Evolutionary conservation across 2,113 vertebrate genomes (phyloP).

Genomic region (Vireo altiloquus): DNA sequence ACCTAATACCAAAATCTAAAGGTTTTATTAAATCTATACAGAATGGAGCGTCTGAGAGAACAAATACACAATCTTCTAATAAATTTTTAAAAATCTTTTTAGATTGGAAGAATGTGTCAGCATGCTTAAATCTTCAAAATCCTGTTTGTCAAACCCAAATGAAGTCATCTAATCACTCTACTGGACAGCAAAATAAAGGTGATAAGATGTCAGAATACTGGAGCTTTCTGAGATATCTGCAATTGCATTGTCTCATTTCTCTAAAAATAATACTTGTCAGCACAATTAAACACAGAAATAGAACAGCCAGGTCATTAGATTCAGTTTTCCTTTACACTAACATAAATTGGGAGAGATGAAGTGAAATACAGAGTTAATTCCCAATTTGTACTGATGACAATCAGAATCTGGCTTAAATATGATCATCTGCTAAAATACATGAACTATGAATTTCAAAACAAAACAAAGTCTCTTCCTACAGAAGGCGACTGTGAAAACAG

Average conservation of each 20-base stretch:
- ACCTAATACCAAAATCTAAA: background rate
- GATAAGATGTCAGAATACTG: background rate
- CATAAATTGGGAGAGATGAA: conserved; percentile 9
- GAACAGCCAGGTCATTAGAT: conserved; percentile 11
- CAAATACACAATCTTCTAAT: background rate
- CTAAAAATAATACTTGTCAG: conserved; percentile 17
- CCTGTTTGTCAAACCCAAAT: background rate
- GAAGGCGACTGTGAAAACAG: conserved; percentile 45
- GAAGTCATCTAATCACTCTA: background rate
- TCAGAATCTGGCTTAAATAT: conserved; percentile 39
- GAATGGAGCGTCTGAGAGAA: background rate
- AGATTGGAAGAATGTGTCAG: background rate
- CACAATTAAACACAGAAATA: conserved; percentile 12
- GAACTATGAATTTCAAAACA: conserved; percentile 28
- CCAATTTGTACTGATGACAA: conserved; percentile 28
- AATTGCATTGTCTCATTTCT: conserved; percentile 5
- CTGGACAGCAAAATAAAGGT: background rate
- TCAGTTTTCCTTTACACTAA: conserved; percentile 13
- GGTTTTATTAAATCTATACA: background rate
- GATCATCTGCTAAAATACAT: conserved; percentile 45
- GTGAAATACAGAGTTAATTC: conserved; percentile 39
- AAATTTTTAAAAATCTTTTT: background rate
- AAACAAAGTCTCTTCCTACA: conserved; percentile 33
- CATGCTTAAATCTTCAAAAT: background rate
- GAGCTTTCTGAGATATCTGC: background rate